Percentiles rank a stretch among this genome's conserved stretches.
phyloP scores from a whole-genome alignment of 2,113 vertebrate species.

The Zingel zingel region DNA sequence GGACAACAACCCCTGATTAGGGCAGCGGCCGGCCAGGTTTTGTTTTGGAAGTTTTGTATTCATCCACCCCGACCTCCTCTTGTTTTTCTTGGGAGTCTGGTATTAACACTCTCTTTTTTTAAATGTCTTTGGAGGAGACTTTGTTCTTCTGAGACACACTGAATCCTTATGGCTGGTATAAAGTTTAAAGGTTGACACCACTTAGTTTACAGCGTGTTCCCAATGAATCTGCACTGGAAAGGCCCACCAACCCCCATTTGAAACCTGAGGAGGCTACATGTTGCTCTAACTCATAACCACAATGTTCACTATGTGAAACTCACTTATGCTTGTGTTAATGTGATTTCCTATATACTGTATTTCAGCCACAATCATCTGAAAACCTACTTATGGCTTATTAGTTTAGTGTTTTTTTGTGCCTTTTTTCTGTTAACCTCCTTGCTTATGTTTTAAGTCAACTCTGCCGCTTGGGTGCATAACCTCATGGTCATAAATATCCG shows the following conservation, averaged over 20 bases:
- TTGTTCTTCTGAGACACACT: background rate
- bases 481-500: conserved; percentile 68
- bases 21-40: too few species aligned
- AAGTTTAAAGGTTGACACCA: conserved; percentile 47
- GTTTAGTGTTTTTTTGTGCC: background rate
- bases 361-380: background rate
- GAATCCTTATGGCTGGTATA: conserved; percentile 6
- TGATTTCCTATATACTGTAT: conserved; percentile 22
- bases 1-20: too few species aligned
- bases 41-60: too few species aligned
- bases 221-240: conserved; percentile 55
- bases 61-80: too few species aligned
- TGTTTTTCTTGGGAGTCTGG: too few species aligned
- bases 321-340: conserved; percentile 37
- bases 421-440: background rate
- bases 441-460: conserved; percentile 54
- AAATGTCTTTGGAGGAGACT: background rate
- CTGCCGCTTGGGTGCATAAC: conserved; percentile 46
- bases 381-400: background rate
- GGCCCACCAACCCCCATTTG: conserved; percentile 44
- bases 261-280: conserved; percentile 72
- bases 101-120: background rate
- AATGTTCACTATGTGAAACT: conserved; percentile 61
- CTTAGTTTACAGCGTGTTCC: conserved; percentile 60
- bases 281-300: conserved; percentile 61